phyloP scores from a whole-genome alignment of 2,797 vertebrate genomes.

The Spinibarbus caldwelli region DNA sequence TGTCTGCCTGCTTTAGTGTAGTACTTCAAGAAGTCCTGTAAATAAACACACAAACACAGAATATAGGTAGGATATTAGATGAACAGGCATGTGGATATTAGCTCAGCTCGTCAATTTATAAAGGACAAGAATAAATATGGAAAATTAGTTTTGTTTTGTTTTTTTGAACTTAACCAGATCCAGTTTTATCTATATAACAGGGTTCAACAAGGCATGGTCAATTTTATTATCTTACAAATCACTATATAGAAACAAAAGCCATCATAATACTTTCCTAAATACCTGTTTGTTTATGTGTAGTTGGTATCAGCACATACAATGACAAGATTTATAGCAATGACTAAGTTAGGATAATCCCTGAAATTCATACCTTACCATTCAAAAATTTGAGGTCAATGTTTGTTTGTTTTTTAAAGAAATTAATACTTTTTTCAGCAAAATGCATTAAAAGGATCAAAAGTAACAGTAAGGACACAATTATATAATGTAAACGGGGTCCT shows the following conservation, averaged over 20 bases:
- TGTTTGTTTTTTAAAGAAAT: too few species aligned
- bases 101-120: background rate
- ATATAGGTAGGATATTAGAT: background rate
- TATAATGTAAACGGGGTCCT: too few species aligned
- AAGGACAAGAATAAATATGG: background rate
- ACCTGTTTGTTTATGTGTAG: background rate
- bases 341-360: background rate
- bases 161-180: background rate
- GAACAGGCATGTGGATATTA: background rate
- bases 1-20: conserved; percentile 85
- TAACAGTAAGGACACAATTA: too few species aligned
- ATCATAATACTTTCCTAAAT: background rate
- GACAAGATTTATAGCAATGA: background rate
- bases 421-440: too few species aligned
- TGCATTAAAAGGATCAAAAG: too few species aligned
- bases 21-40: conserved; percentile 90
- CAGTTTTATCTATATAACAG: background rate
- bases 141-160: background rate
- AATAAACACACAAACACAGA: conserved; percentile 3
- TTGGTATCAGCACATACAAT: background rate
- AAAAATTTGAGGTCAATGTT: background rate
- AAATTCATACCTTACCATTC: background rate
- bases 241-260: background rate
- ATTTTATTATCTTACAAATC: background rate
- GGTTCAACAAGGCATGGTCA: background rate